A percentile compares a stretch with the other conserved stretches of the same genome.
Conservation (phyloP, 1,140 invertebrate genomes). For the Psix sp. region DNA sequence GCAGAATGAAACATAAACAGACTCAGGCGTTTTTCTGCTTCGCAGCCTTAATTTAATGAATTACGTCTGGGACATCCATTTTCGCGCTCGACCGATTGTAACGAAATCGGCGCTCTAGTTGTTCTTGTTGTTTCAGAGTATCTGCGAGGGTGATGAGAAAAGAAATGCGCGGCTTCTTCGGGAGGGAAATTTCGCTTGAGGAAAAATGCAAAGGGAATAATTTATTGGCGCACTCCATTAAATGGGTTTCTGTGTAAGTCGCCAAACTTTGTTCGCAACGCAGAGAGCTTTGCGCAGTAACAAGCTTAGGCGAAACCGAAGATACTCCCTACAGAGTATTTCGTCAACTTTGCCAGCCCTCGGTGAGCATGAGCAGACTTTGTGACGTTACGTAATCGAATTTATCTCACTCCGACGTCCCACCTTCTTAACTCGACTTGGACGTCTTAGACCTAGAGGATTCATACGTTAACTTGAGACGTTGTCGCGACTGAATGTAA, state of each 20-base stretch:
- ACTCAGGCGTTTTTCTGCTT: slow-evolving; percentile 8
- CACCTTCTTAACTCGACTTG: slow-evolving; percentile 16
- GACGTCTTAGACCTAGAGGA: slow-evolving; percentile 34
- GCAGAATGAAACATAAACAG: slow-evolving; percentile 28
- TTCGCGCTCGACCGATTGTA: slow-evolving; percentile 44
- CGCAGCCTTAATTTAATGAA: slow-evolving; percentile 34
- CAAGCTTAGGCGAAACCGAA: slow-evolving; percentile 45
- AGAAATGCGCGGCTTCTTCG: slow-evolving; percentile 8
- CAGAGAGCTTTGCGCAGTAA: slow-evolving; percentile 44
- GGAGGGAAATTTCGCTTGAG: slow-evolving; percentile 17
- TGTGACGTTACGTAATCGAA: slow-evolving; percentile 53
- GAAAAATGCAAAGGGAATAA: slow-evolving; percentile 56
- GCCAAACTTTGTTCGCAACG: slow-evolving; percentile 50
- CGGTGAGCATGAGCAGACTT: slow-evolving; percentile 28
- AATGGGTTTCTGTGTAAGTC: slow-evolving; percentile 35
- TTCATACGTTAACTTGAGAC: slow-evolving; percentile 28
- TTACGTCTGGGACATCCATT: slow-evolving; percentile 28
- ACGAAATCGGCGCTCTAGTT: slow-evolving; percentile 27
- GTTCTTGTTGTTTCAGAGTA: slow-evolving; percentile 7
- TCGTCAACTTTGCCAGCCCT: slow-evolving; percentile 52
- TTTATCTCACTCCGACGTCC: slow-evolving; percentile 46
- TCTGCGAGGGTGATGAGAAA: slow-evolving; percentile 13
- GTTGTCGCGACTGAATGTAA: slow-evolving; percentile 14
- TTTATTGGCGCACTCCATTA: slow-evolving; percentile 56
- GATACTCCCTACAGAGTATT: slow-evolving; percentile 49